Base-by-base conservation (phyloP, 1,140 invertebrate species). In the Nymphalis io region DNA sequence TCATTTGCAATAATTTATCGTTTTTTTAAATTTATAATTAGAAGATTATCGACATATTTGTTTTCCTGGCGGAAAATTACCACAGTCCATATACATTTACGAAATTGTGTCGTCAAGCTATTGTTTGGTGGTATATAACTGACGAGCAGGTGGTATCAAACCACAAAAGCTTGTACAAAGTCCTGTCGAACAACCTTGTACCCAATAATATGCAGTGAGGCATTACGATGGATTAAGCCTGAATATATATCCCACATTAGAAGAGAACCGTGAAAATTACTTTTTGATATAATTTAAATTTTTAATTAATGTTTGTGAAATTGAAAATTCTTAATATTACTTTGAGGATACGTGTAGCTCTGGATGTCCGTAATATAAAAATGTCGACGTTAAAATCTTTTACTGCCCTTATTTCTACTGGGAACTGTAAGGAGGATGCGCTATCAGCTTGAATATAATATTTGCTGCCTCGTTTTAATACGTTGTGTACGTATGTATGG, bases 331-430 rank as follows among this genome's bases (percentile, higher is more conserved):
- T 73, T 73, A 42, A 58, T 64, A 39, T 23, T 74, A 73, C 59
- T 72, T 71, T 68, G 75, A 76, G 57, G 18, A 58, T 73, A 73
- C 68, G 63, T 66, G 61, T 68, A 12, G 61, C 64, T 61, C 53
- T 74, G 78, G 74, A 79, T 82, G 70, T 82, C 76, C 78, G 78
- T 80, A 82, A 81, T 85, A 88, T 88, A 86, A 86, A 76, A 85
- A 84, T 83, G 81, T 79, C 74, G 80, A 78, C 74, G 79, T 78
- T 75, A 85, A 83, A 85, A 83, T 82, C 83, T 85, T 88, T 88
- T 84, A 88, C 78, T 75, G 81, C 74, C 80, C 74, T 85, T 84
- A 85, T 84, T 84, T 82, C 85, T 86, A 76, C 75, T 68, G 81
- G 84, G 79, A 85, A 77, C 80, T 73, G 78, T 82, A 81, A 79